Evolutionary conservation across 1,140 invertebrate species (phyloP), one percentile per base, ranked within the genome.

Genomic region (Streblospio benedicti): DNA sequence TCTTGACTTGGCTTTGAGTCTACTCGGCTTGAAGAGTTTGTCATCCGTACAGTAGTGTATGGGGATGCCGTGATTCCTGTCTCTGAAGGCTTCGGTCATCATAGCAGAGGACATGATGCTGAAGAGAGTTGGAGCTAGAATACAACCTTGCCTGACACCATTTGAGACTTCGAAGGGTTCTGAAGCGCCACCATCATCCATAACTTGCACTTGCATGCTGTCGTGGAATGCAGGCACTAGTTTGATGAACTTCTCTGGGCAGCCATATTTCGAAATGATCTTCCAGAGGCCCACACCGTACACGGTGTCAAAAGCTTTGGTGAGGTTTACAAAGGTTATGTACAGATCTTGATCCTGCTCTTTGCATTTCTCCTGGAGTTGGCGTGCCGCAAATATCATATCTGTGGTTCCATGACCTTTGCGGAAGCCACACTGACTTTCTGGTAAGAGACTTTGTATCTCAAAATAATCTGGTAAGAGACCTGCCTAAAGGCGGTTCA

Each of bases 331-430:
- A 45, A 63, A 65, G 18, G 60, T 62, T 2, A 44, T n/a, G 57
- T 59, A 65, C 1, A 68, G 68, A 2, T 25, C 49, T 18, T 35
- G n/a, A 16, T 60, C 41, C 35, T 67, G 66, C 51, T 68, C 66
- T 16, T 50, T n/a, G 33, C 63, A 62, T 43, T 67, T 65, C 27
- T 67, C 59, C 31, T 65, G 59, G 0, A 67, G 57, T 49, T 67
- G 66, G 6, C 51, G 33, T n/a, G 54, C 59, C n/a, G 59, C 30
- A 57, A 69, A 65, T 2, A 67, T 60, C 63, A 66, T 66, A 59
- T 64, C 59, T 0, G 53, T 45, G 33, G 54, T 66, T 43, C 56
- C 53, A 27, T 60, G 51, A 3, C 49, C 60, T 32, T 25, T 43
- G 27, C 63, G 28, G 45, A 64, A 65, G 0, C 62, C 62, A 61